These are phyloP conservation scores for Cyanocitta stelleri DNA, from an alignment of 2,113 vertebrate genomes.

Conservation along the genomic window DNA sequence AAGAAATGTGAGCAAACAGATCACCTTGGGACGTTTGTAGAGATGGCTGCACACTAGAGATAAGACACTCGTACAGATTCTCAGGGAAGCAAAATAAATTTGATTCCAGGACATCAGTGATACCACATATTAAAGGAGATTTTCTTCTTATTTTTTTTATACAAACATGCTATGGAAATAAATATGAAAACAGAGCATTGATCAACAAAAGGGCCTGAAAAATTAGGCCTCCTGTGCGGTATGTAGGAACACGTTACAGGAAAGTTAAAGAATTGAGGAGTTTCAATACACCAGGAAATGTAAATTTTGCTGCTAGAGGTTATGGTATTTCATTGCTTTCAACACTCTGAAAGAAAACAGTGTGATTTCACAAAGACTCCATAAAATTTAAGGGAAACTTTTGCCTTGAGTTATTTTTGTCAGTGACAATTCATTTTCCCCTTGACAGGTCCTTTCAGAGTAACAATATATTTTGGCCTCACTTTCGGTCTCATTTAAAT, in stretches of 20 bases:
- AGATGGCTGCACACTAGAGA: not conserved
- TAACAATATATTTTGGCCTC: not conserved
- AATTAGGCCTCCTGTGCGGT: not conserved
- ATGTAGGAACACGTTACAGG: not conserved
- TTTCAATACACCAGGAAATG: not conserved
- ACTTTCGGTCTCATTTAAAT: not conserved
- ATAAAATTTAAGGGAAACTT: not conserved
- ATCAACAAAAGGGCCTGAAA: not conserved
- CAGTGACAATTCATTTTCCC: not conserved
- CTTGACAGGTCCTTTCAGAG: not conserved
- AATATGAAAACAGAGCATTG: not conserved
- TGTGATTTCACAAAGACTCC: not conserved
- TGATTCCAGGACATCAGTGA: not conserved
- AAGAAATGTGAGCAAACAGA: not conserved
- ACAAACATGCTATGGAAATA: not conserved
- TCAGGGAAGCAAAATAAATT: not conserved
- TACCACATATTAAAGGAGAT: not conserved
- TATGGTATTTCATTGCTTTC: not conserved
- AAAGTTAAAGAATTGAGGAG: not conserved
- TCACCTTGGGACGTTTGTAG: not conserved
- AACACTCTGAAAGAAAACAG: not conserved
- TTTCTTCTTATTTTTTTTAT: not conserved
- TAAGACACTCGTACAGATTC: not conserved
- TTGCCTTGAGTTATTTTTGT: not conserved
- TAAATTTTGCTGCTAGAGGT: not conserved